phyloP scores from a whole-genome alignment of 2,797 vertebrate species.

The Brachymystax lenok region DNA sequence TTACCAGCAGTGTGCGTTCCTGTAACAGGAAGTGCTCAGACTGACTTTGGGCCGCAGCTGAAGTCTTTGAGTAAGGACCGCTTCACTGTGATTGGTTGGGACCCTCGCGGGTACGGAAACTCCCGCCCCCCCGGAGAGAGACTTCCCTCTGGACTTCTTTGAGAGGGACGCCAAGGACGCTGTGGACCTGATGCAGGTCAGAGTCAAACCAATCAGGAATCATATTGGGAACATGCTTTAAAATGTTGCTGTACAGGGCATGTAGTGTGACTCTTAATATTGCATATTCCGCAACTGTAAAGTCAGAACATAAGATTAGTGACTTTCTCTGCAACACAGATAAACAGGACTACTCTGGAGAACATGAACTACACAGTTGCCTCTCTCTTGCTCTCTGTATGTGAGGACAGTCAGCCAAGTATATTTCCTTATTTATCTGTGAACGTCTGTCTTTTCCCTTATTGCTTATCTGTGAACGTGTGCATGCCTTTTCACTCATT shows the following conservation, averaged over 20 bases:
- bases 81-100: conserved; percentile 87
- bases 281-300: too few species aligned
- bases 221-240: background rate
- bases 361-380: background rate
- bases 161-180: conserved; percentile 90
- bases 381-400: background rate
- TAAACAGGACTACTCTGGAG: too few species aligned
- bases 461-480: background rate
- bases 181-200: conserved; percentile 89
- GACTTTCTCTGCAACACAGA: too few species aligned
- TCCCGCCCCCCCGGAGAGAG: conserved; percentile 88
- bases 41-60: conserved; percentile 89
- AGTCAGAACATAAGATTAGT: too few species aligned
- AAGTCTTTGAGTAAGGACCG: conserved; percentile 78
- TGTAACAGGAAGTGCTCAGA: conserved; percentile 80
- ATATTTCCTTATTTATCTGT: background rate
- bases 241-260: background rate
- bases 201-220: conserved; percentile 4
- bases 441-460: background rate
- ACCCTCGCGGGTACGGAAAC: conserved; percentile 87
- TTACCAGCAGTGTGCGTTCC: background rate
- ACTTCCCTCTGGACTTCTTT: conserved; percentile 88
- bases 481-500: background rate
- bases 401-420: background rate
- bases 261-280: too few species aligned